Evolutionary conservation across 2,888 invertebrate species (phyloP), one percentile per base, ranked within the genome.

Genomic region (Erebia aethiops): DNA sequence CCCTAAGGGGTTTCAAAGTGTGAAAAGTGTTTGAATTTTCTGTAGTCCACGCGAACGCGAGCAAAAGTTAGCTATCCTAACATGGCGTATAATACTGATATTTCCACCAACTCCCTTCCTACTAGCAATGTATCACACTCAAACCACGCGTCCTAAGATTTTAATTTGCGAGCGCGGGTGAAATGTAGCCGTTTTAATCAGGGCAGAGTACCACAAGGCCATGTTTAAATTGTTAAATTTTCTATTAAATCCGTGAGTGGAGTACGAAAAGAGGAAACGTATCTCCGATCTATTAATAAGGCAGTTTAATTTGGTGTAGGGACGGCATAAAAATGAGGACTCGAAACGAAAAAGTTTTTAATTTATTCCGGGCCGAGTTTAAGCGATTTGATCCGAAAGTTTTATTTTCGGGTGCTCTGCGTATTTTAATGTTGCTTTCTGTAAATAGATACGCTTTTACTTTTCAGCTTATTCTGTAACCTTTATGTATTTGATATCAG

Each of bases 241-340:
- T 89, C 90, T 89, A 91, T 91, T 92, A 91, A 92, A 85, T 82
- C 83, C 80, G 80, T 82, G 87, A 88, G 87, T 87, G 82, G 84
- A 83, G 85, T 79, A 85, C 80, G 82, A 80, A 81, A 83, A 88
- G 86, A 90, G 89, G 88, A 90, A 86, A 86, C 88, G 87, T 91
- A 92, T 92, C 91, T 90, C 79, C 87, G 82, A 92, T 92, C 91
- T 91, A 91, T 92, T 92, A 92, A 92, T 91, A 91, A 90, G 87
- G 85, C 86, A 86, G 86, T 88, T 91, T 92, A 87, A 91, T 91
- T 92, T 87, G 82, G 86, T 82, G 81, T 80, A 82, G 70, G 58
- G 80, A 72, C 75, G 72, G 79, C 77, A 80, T 21, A 75, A 74
- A 77, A 78, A 75, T 71, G 43, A 46, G 54, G 62, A 56, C 43